Base-by-base conservation (phyloP, 2,113 vertebrate species). In the Origma solitaria region DNA sequence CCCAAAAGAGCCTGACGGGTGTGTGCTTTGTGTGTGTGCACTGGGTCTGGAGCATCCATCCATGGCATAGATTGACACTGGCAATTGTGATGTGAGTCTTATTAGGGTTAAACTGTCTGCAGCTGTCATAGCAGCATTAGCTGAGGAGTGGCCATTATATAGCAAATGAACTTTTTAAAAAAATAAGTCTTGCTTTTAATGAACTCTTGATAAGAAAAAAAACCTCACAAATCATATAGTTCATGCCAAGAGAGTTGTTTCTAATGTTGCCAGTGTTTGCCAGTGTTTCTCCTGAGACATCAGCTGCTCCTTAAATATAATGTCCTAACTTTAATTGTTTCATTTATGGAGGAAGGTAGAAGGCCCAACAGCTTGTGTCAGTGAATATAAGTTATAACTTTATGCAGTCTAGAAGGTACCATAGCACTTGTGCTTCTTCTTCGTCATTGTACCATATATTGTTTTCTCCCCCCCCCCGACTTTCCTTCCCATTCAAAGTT, bases 221-320 rank as follows among this genome's bases (percentile, higher is more conserved):
- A 51, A 2, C 2, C 3, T 20, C 38, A 82, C 16, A 54, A 84
- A 66, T 24, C 9, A 24, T 45, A 5, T 58, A 44, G 75, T 80
- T 88, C 86, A 64, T 62, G 45, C 57, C 31, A 66, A 82, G 11
- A 66, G 24, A 86, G 47, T 44, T 73, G 37, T 60, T 86, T 88
- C 35, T 86, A 35, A 12, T 73, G 40, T 57, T 76, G n/a, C n/a
- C n/a, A 78, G 58, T 69, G 38, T 79, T 90, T 80, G 85, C 37
- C 50, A 86, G 0, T 85, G 30, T 88, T 93, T 91, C 77, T 75
- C 82, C 70, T 70, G 75, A 73, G 64, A 81, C 33, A 61, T 91
- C 25, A 53, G 23, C 50, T 85, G 18, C 61, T 90, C 38, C 51
- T 78, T 95, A 90, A 97, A 97, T 86, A 88, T 94, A 68, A 56